phyloP scores from a whole-genome alignment of 2,888 invertebrate genomes.

The Archaeoteleia sp. region DNA sequence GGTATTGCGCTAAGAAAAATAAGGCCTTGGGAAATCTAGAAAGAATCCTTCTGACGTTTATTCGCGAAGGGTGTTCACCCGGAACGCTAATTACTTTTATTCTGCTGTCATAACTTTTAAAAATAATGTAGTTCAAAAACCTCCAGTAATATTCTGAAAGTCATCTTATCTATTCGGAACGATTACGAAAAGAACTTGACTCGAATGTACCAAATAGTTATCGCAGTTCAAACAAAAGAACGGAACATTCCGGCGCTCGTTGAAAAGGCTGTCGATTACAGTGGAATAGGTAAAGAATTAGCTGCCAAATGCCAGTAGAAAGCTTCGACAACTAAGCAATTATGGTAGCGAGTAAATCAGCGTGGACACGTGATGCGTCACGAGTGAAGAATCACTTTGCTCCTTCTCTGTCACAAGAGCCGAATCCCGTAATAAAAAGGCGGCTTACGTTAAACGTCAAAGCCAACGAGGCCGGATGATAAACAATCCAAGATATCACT shows the following conservation, averaged over 20 bases:
- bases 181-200: too few species aligned
- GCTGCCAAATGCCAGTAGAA: background rate
- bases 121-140: too few species aligned
- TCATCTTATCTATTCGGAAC: too few species aligned
- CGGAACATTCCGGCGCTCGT: constrained; percentile 21
- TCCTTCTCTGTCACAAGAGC: background rate
- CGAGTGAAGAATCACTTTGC: constrained; percentile 4
- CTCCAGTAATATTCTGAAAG: too few species aligned
- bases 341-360: constrained; percentile 5
- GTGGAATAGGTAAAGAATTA: constrained; percentile 1
- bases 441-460: constrained; percentile 20
- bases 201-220: too few species aligned
- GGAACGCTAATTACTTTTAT: too few species aligned
- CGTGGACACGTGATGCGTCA: constrained; percentile 16
- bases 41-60: too few species aligned
- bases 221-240: constrained; percentile 30
- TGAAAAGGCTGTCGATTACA: constrained; percentile 1
- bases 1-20: background rate
- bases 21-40: background rate
- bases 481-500: constrained; percentile 36
- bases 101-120: background rate
- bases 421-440: constrained; percentile 22
- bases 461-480: constrained; percentile 26
- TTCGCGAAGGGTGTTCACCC: too few species aligned
- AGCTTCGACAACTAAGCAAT: constrained; percentile 13